Conservation (phyloP, 2,113 vertebrate genomes). For the Podarcis muralis region DNA sequence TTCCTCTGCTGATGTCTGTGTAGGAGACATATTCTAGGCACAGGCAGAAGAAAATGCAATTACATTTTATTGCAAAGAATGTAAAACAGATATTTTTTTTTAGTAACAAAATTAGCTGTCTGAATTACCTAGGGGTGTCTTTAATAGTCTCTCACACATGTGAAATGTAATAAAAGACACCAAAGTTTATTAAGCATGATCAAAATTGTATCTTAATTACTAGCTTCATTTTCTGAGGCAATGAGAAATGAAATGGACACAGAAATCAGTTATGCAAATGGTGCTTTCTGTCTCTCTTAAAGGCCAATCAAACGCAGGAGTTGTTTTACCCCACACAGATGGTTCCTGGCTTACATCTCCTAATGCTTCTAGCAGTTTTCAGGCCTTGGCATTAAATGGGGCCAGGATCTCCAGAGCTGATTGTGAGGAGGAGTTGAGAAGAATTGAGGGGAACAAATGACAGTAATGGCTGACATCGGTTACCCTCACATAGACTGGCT, state of each 20-base stretch:
- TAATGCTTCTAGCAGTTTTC: too few species aligned
- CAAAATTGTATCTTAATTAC: conserved; percentile 59
- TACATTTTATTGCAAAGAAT: conserved; percentile 52
- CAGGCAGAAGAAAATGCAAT: conserved; percentile 57
- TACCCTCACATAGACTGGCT: too few species aligned
- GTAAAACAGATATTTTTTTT: not conserved
- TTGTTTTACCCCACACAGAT: conserved; percentile 38
- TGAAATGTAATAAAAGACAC: conserved; percentile 61
- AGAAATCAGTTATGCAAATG: conserved; percentile 61
- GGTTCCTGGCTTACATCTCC: too few species aligned
- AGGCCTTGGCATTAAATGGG: too few species aligned
- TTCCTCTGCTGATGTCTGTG: not conserved
- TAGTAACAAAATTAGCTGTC: conserved; percentile 61
- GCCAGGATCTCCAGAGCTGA: too few species aligned
- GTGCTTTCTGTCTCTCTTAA: conserved; percentile 58
- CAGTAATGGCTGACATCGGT: too few species aligned
- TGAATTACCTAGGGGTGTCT: conserved; percentile 57
- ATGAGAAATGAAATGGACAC: conserved; percentile 60
- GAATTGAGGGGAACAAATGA: too few species aligned
- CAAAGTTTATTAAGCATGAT: conserved; percentile 59
- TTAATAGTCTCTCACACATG: conserved; percentile 50
- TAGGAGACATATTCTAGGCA: not conserved
- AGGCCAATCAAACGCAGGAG: conserved; percentile 54
- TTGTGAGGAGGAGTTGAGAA: too few species aligned
- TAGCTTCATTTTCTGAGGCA: conserved; percentile 54